Evolutionary conservation across 2,888 invertebrate species (phyloP), one percentile per base, ranked within the genome.

Genomic region (Altica lythri): DNA sequence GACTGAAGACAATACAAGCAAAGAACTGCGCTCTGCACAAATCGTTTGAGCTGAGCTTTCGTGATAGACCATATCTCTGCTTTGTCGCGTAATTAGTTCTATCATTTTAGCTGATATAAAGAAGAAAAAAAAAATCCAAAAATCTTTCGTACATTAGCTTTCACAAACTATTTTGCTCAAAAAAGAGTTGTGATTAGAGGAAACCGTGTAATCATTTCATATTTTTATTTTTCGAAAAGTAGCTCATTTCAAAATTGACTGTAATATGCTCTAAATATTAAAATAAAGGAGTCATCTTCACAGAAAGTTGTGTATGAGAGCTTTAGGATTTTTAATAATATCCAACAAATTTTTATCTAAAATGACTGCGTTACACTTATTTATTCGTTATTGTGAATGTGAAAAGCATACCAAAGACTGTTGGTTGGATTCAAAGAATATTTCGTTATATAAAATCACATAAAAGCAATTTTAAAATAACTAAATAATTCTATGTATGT

Each of bases 1-100:
- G 75, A 76, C 75, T 74, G 75, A 76, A 74, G 76, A 76, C 76
- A 76, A 76, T 76, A 76, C 73, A 74, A 72, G 72, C 71, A 70
- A 71, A 70, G 71, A 73, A 70, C 71, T 72, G 72, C 70, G 71
- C 71, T 69, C 70, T 70, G 69, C 69, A 70, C 71, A 67, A 62
- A 58, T 48, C 32, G 34, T 53, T 68, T 65, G 72, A 67, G 71
- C 71, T 72, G 68, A 71, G 72, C 73, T 74, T 74, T 73, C 72
- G 72, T 75, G 73, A 73, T 75, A 73, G 72, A 72, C 69, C 74
- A 74, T 75, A 75, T 73, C 72, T 72, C 71, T 72, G 74, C 74
- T 75, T 70, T 73, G 71, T 74, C 71, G 74, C 73, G 68, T 73
- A 69, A 57, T 58, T 55, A 49, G 46, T 55, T 55, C 44, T 43